phyloP scores from a whole-genome alignment of 2,113 vertebrate species.

The Plotosus lineatus region DNA sequence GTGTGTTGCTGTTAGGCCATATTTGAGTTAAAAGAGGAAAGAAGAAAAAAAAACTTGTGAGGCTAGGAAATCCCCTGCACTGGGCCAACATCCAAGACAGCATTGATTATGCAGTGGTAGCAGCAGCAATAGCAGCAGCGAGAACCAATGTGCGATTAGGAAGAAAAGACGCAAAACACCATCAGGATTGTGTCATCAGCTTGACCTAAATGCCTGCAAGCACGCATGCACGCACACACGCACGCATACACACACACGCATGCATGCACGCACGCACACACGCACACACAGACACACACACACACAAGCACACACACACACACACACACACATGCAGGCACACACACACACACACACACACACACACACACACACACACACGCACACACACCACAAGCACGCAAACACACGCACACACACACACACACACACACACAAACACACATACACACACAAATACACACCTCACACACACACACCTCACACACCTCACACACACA shows the following conservation, averaged over 20 bases:
- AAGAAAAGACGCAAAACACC: slow-evolving; percentile 22
- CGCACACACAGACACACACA: background rate
- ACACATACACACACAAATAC: too few relatives aligned
- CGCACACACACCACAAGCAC: too few relatives aligned
- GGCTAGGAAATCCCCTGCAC: slow-evolving; percentile 78
- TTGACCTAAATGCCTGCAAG: slow-evolving; percentile 12
- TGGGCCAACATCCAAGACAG: slow-evolving; percentile 67
- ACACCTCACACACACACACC: too few relatives aligned
- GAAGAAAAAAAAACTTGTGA: slow-evolving; percentile 65
- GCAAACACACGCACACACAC: too few relatives aligned
- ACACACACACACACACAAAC: too few relatives aligned
- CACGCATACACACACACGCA: background rate
- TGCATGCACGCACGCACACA: background rate
- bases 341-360: too few relatives aligned
- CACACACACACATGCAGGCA: too few relatives aligned
- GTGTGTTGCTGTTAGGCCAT: slow-evolving; percentile 66
- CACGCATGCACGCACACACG: slow-evolving; percentile 13
- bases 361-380: too few relatives aligned
- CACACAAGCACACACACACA: background rate
- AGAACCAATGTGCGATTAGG: background rate
- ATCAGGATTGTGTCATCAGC: slow-evolving; percentile 20
- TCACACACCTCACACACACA: too few relatives aligned
- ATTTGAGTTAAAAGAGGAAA: slow-evolving; percentile 77
- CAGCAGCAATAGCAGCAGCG: slow-evolving; percentile 37
- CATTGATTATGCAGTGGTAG: slow-evolving; percentile 59